A percentile compares a stretch with the other conserved stretches of the same genome.
Evolutionary conservation across 1,140 invertebrate genomes (phyloP).

Genomic region (Ceratina australensis): DNA sequence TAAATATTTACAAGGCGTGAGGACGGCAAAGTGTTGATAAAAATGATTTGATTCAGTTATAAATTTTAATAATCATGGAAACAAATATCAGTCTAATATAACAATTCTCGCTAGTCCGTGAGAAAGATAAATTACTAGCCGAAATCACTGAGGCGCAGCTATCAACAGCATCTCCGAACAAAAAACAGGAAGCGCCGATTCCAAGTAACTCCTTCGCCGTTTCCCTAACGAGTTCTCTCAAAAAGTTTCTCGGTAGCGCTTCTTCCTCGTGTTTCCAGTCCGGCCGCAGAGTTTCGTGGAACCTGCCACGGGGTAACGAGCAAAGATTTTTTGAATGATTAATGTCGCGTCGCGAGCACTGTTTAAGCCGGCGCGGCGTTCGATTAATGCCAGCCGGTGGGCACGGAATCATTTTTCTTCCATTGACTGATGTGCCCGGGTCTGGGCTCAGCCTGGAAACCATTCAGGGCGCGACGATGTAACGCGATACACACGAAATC

Average conservation of each 20-base stretch:
- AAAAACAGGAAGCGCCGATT: background rate
- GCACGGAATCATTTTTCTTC: constrained; percentile 47
- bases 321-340: constrained; percentile 41
- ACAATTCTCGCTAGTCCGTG: background rate
- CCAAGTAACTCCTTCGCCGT: background rate
- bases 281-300: background rate
- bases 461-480: constrained; percentile 25
- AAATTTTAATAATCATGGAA: no score
- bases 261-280: background rate
- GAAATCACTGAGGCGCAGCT: no score
- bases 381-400: constrained; percentile 34
- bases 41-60: no score
- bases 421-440: constrained; percentile 25
- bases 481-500: constrained; percentile 49
- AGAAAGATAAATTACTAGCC: background rate
- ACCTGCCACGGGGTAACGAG: constrained; percentile 1
- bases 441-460: constrained; percentile 19
- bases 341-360: constrained; percentile 30
- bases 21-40: no score
- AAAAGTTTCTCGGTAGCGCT: background rate
- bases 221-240: background rate
- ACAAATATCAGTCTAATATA: no score
- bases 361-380: constrained; percentile 26
- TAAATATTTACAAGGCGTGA: no score
- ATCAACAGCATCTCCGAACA: background rate